These are phyloP conservation scores for Hylaeus anthracinus DNA, from an alignment of 1,140 invertebrate species.

Conservation along the genomic window DNA sequence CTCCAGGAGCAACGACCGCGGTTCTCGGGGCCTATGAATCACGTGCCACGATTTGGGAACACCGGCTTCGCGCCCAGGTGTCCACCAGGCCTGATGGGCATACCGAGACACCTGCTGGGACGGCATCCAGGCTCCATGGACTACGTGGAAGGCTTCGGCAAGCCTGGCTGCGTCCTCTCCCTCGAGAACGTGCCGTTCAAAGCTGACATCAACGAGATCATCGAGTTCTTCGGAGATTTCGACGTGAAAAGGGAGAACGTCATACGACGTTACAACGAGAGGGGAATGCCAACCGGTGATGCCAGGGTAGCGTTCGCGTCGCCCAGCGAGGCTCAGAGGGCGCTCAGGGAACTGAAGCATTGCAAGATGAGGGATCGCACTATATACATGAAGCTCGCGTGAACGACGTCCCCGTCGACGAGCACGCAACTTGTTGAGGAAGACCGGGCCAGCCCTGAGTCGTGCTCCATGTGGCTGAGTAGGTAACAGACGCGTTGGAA, in stretches of 20 bases:
- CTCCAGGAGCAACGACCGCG: constrained; percentile 71
- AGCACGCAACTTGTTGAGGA: neutral
- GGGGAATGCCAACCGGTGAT: constrained; percentile 93
- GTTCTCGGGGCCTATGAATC: constrained; percentile 69
- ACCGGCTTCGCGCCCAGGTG: constrained; percentile 71
- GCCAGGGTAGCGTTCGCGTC: constrained; percentile 91
- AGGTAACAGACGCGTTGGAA: too few species aligned
- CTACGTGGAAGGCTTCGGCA: constrained; percentile 85
- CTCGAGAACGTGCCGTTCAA: constrained; percentile 93
- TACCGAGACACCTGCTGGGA: constrained; percentile 71
- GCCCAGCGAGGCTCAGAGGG: constrained; percentile 88
- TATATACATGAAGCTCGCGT: constrained; percentile 81
- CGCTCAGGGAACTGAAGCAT: constrained; percentile 83
- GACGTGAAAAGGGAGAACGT: constrained; percentile 88
- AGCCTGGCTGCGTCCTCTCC: constrained; percentile 90
- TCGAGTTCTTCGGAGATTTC: constrained; percentile 91
- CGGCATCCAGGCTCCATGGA: constrained; percentile 70
- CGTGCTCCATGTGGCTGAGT: neutral
- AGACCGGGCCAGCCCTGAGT: too few species aligned
- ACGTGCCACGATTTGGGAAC: constrained; percentile 72
- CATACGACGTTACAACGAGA: constrained; percentile 91
- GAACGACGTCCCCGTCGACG: constrained; percentile 38
- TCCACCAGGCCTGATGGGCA: constrained; percentile 75
- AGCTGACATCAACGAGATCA: constrained; percentile 92
- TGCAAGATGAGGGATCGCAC: constrained; percentile 82